Evolutionary conservation across 2,797 vertebrate genomes (phyloP), one percentile per base, ranked within the genome.

Genomic region (Eptatretus atami): DNA sequence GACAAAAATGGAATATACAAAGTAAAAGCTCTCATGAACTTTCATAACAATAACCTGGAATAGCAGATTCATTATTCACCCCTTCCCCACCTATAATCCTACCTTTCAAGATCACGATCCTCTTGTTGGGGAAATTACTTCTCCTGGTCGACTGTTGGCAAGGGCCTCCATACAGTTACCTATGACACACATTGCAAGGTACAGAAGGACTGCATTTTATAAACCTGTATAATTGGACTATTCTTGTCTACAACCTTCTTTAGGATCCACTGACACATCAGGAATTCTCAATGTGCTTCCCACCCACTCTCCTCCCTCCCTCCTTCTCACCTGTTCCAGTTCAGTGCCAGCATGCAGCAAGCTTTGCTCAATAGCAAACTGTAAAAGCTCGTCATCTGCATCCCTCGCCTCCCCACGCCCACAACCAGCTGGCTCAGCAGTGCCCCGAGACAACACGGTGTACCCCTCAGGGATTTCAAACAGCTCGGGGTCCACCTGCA

Each of bases 121-220:
- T 94, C 86, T 60, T 74, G 61, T 83, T 76, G 81, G 74, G 15
- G 81, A 75, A 71, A 44, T 44, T 44, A 80, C 82, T 1, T 81
- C 78, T 71, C 88, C 86, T 0, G 90, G 90, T 69, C 93, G 93
- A 79, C 88, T 95, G 70, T 96, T 96, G 70, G 85, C 90, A 72
- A 95, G 74, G 0, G 88, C 88, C 73, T 95, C 88, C 88, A 96
- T 72, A 96, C 92, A 64, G 88, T 96, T 69, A 96, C 88, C 88
- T 96, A 67, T 1, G n/a, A 52, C 13, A 24, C 19, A 64, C 3
- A 64, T 25, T n/a, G 63, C 24, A 52, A 24, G 63, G 25, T 10
- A 61, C n/a, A 61, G 1, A 10, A 0, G 15, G 0, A 6, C 11
- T 11, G 15, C 1, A 11, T 31, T 44, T 44, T 44, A 44, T 8